phyloP scores from a whole-genome alignment of 2,888 invertebrate genomes.

The Sisyra nigra region DNA sequence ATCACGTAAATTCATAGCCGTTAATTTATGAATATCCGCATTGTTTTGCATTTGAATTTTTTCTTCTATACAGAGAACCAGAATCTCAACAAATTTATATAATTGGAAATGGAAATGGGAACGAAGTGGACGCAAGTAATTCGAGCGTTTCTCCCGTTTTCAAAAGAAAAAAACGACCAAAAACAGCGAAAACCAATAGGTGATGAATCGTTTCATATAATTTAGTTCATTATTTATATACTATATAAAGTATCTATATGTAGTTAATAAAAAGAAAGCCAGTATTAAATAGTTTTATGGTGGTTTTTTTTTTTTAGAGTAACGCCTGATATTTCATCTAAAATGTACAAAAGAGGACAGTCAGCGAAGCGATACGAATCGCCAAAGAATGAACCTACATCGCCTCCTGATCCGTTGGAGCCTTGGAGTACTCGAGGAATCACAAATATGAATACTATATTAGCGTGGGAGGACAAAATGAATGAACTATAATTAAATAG shows the following conservation, averaged over 20 bases:
- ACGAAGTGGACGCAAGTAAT: slow-evolving; percentile 16
- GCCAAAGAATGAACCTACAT: slow-evolving; percentile 22
- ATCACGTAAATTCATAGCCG: slow-evolving; percentile 5
- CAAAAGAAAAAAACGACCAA: slow-evolving; percentile 16
- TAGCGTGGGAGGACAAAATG: slow-evolving; percentile 42
- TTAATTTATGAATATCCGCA: neutral
- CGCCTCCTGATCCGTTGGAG: slow-evolving; percentile 46
- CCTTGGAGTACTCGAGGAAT: slow-evolving; percentile 58
- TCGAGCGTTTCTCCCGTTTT: neutral
- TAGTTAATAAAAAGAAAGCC: no score
- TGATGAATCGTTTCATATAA: slow-evolving; percentile 8
- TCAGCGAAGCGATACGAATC: slow-evolving; percentile 22
- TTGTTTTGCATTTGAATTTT: no score
- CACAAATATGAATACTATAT: slow-evolving; percentile 52
- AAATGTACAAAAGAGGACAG: slow-evolving; percentile 24
- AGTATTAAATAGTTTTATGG: no score
- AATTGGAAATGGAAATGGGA: slow-evolving; percentile 21
- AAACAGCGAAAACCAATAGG: slow-evolving; percentile 25
- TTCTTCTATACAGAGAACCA: neutral
- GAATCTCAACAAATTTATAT: slow-evolving; percentile 11
- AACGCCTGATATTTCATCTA: slow-evolving; percentile 24
- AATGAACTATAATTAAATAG: slow-evolving; percentile 31
- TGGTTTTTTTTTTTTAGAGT: no score
- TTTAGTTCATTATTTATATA: neutral
- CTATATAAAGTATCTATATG: no score